Evolutionary conservation across 2,888 invertebrate species (phyloP).

Genomic region (Perizoma affinitatum): DNA sequence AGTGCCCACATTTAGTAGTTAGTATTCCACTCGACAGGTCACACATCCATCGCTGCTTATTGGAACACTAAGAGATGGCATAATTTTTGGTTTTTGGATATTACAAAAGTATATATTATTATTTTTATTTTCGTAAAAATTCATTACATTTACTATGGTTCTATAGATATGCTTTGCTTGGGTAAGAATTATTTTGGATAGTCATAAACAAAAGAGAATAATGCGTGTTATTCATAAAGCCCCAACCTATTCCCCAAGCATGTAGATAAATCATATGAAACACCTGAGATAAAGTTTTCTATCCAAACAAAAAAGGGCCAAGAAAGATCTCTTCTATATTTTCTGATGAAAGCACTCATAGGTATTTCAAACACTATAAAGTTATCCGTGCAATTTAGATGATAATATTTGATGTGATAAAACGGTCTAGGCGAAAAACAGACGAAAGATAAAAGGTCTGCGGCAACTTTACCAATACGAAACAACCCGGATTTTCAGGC

Average conservation of each 20-base stretch:
- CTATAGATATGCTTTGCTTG: too few species aligned
- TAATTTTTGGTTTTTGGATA: too few species aligned
- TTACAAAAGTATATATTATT: too few species aligned
- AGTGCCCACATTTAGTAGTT: too few species aligned
- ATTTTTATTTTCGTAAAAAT: too few species aligned
- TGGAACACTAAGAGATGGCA: too few species aligned
- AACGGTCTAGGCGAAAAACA: constrained; percentile 41
- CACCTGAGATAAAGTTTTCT: constrained; percentile 23
- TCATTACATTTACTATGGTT: too few species aligned
- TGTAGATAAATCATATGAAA: constrained; percentile 25
- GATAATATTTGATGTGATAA: constrained; percentile 44
- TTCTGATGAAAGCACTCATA: constrained; percentile 22
- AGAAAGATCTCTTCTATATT: constrained; percentile 22
- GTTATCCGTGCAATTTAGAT: constrained; percentile 43
- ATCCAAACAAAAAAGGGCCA: constrained; percentile 19
- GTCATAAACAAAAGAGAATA: constrained; percentile 22
- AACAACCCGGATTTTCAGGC: constrained; percentile 27
- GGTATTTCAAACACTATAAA: constrained; percentile 33
- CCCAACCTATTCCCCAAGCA: constrained; percentile 20
- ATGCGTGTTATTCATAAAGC: constrained; percentile 24
- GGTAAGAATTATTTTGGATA: too few species aligned
- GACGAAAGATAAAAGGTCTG: constrained; percentile 35
- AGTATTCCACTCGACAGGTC: too few species aligned
- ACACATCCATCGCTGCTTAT: too few species aligned
- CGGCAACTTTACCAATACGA: constrained; percentile 31